Conservation (phyloP, 2,797 vertebrate genomes). For the Clarias pachynema region DNA sequence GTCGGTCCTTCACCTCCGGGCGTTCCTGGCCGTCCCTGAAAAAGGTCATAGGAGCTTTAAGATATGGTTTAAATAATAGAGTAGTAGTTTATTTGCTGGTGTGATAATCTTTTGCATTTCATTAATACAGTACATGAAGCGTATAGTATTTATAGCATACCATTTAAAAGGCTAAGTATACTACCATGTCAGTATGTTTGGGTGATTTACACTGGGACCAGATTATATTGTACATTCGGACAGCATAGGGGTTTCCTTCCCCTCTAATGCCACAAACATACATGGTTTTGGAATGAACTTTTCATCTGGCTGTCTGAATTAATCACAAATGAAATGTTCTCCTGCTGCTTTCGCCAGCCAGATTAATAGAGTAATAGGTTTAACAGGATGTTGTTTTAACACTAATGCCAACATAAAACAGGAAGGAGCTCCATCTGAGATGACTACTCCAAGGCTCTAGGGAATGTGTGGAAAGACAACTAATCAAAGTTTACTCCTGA, state of each 20-base stretch:
- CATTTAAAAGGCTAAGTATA: background rate
- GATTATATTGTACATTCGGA: conserved; percentile 10
- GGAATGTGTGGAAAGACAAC: background rate
- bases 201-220: background rate
- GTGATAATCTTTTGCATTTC: background rate
- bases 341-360: conserved; percentile 51
- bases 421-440: conserved; percentile 1
- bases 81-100: background rate
- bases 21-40: conserved; percentile 88
- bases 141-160: background rate
- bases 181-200: too few species aligned
- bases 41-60: conserved; percentile 31
- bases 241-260: conserved; percentile 23
- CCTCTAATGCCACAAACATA: conserved; percentile 53
- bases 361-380: conserved; percentile 54
- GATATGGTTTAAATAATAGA: background rate
- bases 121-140: background rate
- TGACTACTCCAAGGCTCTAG: conserved; percentile 8
- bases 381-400: conserved; percentile 54
- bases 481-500: conserved; percentile 14
- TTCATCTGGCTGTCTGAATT: conserved; percentile 48
- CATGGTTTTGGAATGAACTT: conserved; percentile 30
- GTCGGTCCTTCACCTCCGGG: conserved; percentile 83
- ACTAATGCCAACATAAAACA: conserved; percentile 39
- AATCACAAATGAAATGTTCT: conserved; percentile 53